Evolutionary conservation across 2,113 vertebrate species (phyloP).

Genomic region (Sprattus sprattus): DNA sequence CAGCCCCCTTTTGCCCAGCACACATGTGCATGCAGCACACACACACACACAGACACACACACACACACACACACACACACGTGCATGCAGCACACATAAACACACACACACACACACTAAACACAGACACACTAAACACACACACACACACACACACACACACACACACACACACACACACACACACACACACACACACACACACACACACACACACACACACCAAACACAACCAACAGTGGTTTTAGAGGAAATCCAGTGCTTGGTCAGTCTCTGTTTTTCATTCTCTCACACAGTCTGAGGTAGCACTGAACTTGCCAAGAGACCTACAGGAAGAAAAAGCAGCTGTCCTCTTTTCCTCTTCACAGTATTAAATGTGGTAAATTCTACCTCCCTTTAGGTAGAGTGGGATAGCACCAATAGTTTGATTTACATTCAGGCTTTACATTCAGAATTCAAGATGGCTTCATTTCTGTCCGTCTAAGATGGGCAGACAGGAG

Average conservation of each 20-base stretch:
- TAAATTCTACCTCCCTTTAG: slow-evolving; percentile 3
- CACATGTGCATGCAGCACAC: background rate
- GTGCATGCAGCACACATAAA: background rate
- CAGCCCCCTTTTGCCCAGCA: slow-evolving; percentile 14
- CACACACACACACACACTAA: background rate
- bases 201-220: slow-evolving; percentile 12
- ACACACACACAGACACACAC: background rate
- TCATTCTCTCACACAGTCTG: slow-evolving; percentile 28
- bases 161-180: slow-evolving; percentile 2
- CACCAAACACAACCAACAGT: background rate
- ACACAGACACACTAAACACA: background rate
- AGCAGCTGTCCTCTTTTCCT: slow-evolving; percentile 47
- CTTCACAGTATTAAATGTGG: slow-evolving; percentile 22
- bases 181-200: slow-evolving; percentile 22
- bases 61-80: background rate
- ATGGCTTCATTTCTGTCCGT: background rate
- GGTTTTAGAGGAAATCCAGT: slow-evolving; percentile 69
- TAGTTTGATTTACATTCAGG: background rate
- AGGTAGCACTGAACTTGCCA: slow-evolving; percentile 42
- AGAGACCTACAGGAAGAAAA: slow-evolving; percentile 44
- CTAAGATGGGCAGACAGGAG: background rate
- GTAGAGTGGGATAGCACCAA: background rate
- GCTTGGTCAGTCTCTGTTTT: slow-evolving; percentile 54
- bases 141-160: background rate
- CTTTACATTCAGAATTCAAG: background rate